Evolutionary conservation across 2,888 invertebrate genomes (phyloP).

Genomic region (Ernsta delagoae): DNA sequence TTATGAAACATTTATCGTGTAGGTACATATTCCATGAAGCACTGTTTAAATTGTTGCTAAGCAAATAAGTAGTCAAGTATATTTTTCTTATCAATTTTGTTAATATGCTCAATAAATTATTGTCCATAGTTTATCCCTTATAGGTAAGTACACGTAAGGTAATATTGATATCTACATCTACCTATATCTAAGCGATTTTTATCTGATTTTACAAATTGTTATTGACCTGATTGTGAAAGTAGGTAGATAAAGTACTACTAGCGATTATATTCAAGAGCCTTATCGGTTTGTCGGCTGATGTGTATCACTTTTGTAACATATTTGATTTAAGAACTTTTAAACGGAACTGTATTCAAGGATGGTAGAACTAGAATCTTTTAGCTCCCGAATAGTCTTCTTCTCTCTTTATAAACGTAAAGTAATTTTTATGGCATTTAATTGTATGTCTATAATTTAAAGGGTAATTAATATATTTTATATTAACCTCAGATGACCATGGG

Average conservation of each 20-base stretch:
- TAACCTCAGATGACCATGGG: too few relatives aligned
- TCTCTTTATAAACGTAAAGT: too few relatives aligned
- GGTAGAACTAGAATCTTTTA: too few relatives aligned
- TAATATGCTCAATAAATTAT: neutral
- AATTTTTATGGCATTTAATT: too few relatives aligned
- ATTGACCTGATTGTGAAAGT: constrained; percentile 57
- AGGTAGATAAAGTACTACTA: constrained; percentile 10
- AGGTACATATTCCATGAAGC: neutral
- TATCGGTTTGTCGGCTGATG: constrained; percentile 19
- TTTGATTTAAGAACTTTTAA: neutral
- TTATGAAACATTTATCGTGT: neutral
- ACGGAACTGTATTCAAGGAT: too few relatives aligned
- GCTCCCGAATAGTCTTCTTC: too few relatives aligned
- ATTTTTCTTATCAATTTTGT: constrained; percentile 1
- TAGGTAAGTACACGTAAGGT: too few relatives aligned
- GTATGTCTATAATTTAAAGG: too few relatives aligned
- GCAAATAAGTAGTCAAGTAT: neutral
- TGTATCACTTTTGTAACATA: constrained; percentile 1
- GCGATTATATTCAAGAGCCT: constrained; percentile 40
- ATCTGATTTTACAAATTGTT: constrained; percentile 40
- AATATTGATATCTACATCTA: too few relatives aligned
- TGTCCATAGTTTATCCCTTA: neutral
- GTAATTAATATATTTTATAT: too few relatives aligned
- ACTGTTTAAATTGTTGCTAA: neutral
- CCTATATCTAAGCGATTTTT: constrained; percentile 8